These are phyloP conservation scores for Portunus trituberculatus DNA, from an alignment of 1,140 invertebrate genomes.

Conservation along the genomic window DNA sequence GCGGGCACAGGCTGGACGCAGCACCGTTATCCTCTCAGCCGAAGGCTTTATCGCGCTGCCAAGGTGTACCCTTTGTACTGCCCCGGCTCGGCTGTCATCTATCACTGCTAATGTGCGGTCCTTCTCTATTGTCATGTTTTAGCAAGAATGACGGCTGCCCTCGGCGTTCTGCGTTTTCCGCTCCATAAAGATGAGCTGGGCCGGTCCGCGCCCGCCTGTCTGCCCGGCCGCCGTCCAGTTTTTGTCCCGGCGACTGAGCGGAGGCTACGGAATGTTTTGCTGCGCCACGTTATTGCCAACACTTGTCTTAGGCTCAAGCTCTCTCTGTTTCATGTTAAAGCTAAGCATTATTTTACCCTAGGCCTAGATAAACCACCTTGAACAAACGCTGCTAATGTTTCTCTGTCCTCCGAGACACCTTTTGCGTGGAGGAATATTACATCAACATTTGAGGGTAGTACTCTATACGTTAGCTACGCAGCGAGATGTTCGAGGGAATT, in stretches of 20 bases:
- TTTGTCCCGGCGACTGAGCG: neutral
- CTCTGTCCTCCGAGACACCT: too few relatives aligned
- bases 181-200: neutral
- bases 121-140: neutral
- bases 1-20: neutral
- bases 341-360: neutral
- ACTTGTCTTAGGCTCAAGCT: neutral
- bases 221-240: neutral
- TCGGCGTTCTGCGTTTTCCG: neutral
- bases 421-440: neutral
- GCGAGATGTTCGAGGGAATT: neutral
- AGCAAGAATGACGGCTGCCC: neutral
- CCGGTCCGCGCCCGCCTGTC: too few relatives aligned
- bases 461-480: neutral
- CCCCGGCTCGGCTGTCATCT: neutral
- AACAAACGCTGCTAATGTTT: neutral
- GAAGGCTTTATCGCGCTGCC: neutral
- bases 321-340: neutral
- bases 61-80: neutral
- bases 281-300: neutral
- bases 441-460: neutral
- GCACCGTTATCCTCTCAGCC: neutral
- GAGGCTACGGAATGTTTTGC: neutral
- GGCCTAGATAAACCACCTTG: neutral
- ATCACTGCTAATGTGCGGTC: conserved; percentile 1